These are phyloP conservation scores for Myotis pilosus DNA, from an alignment of 2,797 vertebrate genomes.

Conservation along the genomic window DNA sequence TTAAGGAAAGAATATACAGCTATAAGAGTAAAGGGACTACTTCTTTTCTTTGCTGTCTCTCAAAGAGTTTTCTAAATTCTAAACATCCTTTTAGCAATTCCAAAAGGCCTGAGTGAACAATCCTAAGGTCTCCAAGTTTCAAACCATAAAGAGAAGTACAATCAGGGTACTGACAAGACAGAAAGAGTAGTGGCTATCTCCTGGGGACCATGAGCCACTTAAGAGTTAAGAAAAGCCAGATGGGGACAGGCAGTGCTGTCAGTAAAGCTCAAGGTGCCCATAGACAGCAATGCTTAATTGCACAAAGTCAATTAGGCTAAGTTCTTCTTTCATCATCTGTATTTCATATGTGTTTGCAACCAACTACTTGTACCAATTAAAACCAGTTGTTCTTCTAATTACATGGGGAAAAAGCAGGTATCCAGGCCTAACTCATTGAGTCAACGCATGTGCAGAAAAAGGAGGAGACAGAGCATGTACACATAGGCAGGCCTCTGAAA, in stretches of 20 bases:
- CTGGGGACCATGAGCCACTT: constrained; percentile 4
- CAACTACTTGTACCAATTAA: constrained; percentile 60
- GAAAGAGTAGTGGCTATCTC: constrained; percentile 24
- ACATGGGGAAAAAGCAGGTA: constrained; percentile 43
- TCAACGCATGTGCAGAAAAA: constrained; percentile 28
- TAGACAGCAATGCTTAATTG: neutral
- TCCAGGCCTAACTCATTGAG: constrained; percentile 14
- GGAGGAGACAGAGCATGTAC: neutral
- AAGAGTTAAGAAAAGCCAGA: constrained; percentile 52
- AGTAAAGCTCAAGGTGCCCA: constrained; percentile 32
- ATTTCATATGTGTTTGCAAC: constrained; percentile 49
- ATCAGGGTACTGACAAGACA: neutral
- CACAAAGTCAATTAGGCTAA: constrained; percentile 38
- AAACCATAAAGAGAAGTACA: constrained; percentile 33
- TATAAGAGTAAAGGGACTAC: neutral
- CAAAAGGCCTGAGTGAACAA: neutral
- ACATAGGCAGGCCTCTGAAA: neutral
- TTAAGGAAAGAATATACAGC: neutral
- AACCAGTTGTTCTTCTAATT: constrained; percentile 64
- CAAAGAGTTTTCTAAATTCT: constrained; percentile 3
- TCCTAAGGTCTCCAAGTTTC: constrained; percentile 26
- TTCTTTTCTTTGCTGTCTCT: neutral
- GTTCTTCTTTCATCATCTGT: constrained; percentile 51
- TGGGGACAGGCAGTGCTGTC: neutral
- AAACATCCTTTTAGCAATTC: constrained; percentile 47